Conservation (phyloP, 2,797 vertebrate species). For the Masticophis lateralis region DNA sequence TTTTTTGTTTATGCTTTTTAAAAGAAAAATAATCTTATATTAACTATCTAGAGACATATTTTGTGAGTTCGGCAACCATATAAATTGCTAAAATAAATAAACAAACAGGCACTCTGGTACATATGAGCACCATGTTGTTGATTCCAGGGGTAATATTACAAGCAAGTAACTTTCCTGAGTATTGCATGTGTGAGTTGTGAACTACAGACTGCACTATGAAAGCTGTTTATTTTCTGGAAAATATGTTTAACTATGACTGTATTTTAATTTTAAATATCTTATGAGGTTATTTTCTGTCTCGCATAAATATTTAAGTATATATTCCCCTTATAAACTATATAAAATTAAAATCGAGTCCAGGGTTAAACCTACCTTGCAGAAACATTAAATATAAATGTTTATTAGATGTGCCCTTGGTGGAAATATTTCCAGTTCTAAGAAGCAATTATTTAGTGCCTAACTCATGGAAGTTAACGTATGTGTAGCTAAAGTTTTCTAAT, state of each 20-base stretch:
- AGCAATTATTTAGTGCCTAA: background rate
- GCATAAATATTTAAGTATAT: background rate
- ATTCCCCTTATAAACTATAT: background rate
- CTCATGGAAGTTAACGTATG: background rate
- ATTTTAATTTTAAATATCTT: background rate
- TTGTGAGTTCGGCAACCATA: background rate
- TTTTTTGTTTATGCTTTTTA: background rate
- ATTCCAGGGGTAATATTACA: background rate
- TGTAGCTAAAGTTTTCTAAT: background rate
- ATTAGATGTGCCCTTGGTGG: background rate
- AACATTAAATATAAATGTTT: background rate
- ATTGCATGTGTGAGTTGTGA: background rate
- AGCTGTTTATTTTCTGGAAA: background rate
- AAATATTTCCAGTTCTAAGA: constrained; percentile 2
- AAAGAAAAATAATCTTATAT: background rate
- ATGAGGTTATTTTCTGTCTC: background rate
- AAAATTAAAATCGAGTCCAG: background rate
- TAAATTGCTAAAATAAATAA: background rate
- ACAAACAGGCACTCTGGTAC: background rate
- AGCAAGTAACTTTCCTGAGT: background rate
- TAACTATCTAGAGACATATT: background rate
- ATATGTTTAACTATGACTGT: background rate
- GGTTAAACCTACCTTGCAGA: background rate
- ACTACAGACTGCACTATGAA: background rate
- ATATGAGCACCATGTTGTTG: background rate